These are phyloP conservation scores for Morbakka virulenta DNA, from an alignment of 30 jellyfish, hydroid and myxozoan species.

Conservation along the genomic window DNA sequence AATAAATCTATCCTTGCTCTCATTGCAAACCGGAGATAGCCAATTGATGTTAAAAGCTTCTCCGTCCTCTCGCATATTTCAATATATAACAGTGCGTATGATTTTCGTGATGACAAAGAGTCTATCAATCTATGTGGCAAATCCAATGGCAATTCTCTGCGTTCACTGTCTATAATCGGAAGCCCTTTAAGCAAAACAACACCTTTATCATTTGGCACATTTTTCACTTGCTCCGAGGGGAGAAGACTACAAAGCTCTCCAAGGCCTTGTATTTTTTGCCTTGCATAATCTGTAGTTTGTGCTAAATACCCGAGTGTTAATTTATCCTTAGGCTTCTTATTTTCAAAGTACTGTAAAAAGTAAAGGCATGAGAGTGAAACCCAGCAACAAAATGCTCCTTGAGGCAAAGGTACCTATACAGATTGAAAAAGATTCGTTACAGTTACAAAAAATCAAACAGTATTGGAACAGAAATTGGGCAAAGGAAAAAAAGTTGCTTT, in stretches of 20 bases:
- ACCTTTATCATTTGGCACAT: not conserved
- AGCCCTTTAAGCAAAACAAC: conserved; percentile 17
- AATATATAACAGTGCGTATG: conserved; percentile 61
- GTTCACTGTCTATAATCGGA: conserved; percentile 26
- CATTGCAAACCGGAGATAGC: conserved; percentile 58
- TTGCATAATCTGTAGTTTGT: conserved; percentile 56
- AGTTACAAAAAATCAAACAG: no score
- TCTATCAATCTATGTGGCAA: conserved; percentile 16
- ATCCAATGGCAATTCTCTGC: conserved; percentile 17
- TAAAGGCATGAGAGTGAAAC: conserved; percentile 70
- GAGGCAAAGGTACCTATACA: not conserved
- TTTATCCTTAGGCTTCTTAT: conserved; percentile 39
- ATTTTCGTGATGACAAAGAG: conserved; percentile 43
- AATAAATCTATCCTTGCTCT: conserved; percentile 70
- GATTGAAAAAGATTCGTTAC: no score
- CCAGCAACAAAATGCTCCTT: conserved; percentile 58
- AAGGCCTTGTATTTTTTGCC: conserved; percentile 53
- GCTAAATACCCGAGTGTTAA: conserved; percentile 54
- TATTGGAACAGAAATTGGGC: no score
- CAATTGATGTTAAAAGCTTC: conserved; percentile 16
- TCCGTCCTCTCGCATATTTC: conserved; percentile 33
- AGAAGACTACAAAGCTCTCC: conserved; percentile 64
- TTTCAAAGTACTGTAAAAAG: conserved; percentile 48
- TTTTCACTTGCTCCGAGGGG: conserved; percentile 40
- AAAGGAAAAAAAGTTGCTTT: no score